These are phyloP conservation scores for Mugil cephalus DNA, from an alignment of 2,113 vertebrate genomes.

Conservation along the genomic window DNA sequence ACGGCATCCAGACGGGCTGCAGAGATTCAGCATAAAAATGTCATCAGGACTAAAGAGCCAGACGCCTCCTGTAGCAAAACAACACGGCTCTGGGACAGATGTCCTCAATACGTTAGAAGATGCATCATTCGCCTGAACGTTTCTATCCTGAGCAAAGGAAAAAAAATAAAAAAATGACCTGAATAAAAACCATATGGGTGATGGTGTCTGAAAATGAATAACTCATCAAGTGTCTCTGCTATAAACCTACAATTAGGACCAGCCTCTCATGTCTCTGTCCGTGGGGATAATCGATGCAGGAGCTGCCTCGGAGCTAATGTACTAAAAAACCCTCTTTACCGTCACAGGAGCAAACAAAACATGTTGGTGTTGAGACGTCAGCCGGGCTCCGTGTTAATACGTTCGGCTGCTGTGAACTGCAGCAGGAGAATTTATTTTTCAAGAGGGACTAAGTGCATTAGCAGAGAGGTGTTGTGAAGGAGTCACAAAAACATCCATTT, in stretches of 20 bases:
- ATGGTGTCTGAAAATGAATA: constrained; percentile 45
- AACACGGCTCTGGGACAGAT: constrained; percentile 2
- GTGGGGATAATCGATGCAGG: constrained; percentile 70
- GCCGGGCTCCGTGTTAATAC: constrained; percentile 25
- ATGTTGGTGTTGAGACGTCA: constrained; percentile 44
- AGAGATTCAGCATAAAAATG: constrained; percentile 3
- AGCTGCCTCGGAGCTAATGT: constrained; percentile 58
- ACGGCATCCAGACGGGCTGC: neutral
- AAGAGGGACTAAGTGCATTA: constrained; percentile 53
- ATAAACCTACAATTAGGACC: constrained; percentile 66
- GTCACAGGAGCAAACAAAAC: constrained; percentile 43
- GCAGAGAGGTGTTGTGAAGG: constrained; percentile 31
- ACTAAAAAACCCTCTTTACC: constrained; percentile 41
- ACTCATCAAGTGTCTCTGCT: constrained; percentile 50
- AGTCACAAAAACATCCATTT: constrained; percentile 10
- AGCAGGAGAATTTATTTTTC: constrained; percentile 40
- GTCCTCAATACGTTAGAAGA: constrained; percentile 14
- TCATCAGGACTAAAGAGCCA: constrained; percentile 14
- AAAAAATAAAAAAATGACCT: constrained; percentile 34
- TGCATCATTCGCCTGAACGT: constrained; percentile 2
- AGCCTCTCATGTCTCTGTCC: constrained; percentile 45
- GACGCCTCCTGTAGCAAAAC: neutral
- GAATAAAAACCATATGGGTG: constrained; percentile 32
- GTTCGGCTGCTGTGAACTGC: constrained; percentile 46
- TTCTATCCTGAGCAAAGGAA: constrained; percentile 7